Conservation (phyloP, 2,113 vertebrate genomes). For the Platysternon megacephalum region DNA sequence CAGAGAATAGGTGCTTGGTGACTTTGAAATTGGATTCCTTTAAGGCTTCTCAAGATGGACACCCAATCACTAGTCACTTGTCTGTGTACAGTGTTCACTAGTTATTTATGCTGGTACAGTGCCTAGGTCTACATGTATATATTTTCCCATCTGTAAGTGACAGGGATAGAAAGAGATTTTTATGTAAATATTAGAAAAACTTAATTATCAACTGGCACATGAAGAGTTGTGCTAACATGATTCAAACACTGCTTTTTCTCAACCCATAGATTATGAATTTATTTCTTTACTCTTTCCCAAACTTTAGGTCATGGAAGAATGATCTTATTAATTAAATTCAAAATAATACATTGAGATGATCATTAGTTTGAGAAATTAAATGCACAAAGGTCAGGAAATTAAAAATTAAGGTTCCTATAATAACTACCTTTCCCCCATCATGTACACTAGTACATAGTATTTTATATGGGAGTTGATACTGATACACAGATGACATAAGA, state of each 20-base stretch:
- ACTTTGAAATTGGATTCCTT: not conserved
- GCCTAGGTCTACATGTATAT: not conserved
- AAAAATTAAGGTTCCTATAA: not conserved
- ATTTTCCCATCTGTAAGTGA: not conserved
- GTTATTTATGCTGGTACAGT: not conserved
- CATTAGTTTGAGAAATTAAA: not conserved
- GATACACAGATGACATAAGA: not conserved
- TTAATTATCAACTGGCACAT: not conserved
- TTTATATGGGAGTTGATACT: not conserved
- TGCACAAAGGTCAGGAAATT: not conserved
- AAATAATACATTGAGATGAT: not conserved
- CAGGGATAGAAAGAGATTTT: not conserved
- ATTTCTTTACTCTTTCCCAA: not conserved
- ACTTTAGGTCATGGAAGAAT: not conserved
- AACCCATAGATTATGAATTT: not conserved
- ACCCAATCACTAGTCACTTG: not conserved
- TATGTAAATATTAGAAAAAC: not conserved
- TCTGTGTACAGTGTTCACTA: not conserved
- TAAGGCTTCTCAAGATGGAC: not conserved
- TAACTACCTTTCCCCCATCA: not conserved
- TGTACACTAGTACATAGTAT: not conserved
- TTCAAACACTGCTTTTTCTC: not conserved
- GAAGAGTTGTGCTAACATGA: not conserved
- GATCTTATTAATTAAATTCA: not conserved
- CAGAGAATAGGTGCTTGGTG: not conserved